These are phyloP conservation scores for Nebria salina DNA, from an alignment of 2,888 invertebrate genomes.

Conservation along the genomic window DNA sequence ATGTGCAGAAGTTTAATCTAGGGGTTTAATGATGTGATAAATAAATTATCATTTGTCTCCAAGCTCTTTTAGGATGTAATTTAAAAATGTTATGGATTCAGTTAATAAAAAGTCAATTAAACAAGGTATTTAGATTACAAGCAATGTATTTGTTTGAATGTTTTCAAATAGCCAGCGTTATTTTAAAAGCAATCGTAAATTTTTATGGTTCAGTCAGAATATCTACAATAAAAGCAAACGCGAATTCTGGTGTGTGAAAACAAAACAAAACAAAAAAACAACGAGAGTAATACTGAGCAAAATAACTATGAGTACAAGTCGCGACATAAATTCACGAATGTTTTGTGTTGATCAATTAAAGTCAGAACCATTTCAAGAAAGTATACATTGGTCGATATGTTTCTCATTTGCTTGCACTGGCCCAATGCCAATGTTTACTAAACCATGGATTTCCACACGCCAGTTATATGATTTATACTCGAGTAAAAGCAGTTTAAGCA, in stretches of 20 bases:
- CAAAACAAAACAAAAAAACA: background rate
- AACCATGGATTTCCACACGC: background rate
- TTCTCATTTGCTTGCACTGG: conserved; percentile 23
- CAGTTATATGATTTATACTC: background rate
- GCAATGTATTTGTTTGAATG: background rate
- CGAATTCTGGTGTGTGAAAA: background rate
- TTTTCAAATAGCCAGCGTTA: background rate
- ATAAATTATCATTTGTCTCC: background rate
- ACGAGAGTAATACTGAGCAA: conserved; percentile 3
- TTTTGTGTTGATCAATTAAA: conserved; percentile 36
- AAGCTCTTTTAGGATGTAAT: too few relatives aligned
- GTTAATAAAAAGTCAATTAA: too few relatives aligned
- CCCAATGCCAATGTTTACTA: conserved; percentile 18
- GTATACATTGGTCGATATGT: conserved; percentile 30
- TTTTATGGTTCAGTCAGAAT: conserved; percentile 3
- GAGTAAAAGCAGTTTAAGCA: background rate
- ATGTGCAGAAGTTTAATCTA: too few relatives aligned
- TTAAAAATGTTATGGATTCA: too few relatives aligned
- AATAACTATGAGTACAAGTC: conserved; percentile 15
- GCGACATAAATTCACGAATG: conserved; percentile 16
- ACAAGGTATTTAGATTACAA: too few relatives aligned
- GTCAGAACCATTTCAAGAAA: conserved; percentile 22
- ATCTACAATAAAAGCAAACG: conserved; percentile 3
- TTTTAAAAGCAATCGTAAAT: conserved; percentile 4
- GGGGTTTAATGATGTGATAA: background rate